Evolutionary conservation across 2,888 invertebrate species (phyloP), one percentile per base, ranked within the genome.

Genomic region (Orthosia gracilis): DNA sequence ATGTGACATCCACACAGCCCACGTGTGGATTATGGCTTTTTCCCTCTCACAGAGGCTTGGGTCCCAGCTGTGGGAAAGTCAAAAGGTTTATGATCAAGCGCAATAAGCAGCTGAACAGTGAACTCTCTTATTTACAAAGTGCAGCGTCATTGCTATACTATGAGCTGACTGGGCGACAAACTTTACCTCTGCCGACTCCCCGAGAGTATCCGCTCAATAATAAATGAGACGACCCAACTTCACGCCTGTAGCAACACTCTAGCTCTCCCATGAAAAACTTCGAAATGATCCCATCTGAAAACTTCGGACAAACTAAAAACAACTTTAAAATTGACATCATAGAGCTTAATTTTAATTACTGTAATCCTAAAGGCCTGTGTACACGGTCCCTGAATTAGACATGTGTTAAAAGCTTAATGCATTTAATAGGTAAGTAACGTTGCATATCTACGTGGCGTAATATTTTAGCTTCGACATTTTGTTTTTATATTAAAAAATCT

Each of bases 221-320:
- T 96, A 96, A 94, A 96, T 95, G 94, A 95, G 94, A 94, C 92
- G 94, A 93, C 92, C 94, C 91, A 94, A 95, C 95, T 96, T 95
- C 92, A 90, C 93, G 93, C 94, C 92, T 90, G 89, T 89, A 90
- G 94, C 92, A 91, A 94, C 95, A 94, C 94, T 92, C 90, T 89
- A 91, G 92, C 92, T 92, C 89, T 89, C 88, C 90, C 87, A 88
- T 88, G 89, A 89, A 92, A 91, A 91, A 94, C 90, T 92, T 93
- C 86, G 85, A 87, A 91, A 93, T 88, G 90, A 91, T 89, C 89
- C 79, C 88, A 91, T 91, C 91, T 91, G 87, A 74, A 80, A 83
- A 76, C 80, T 64, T 54, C 15, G 3, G 57, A 31, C 82, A 75
- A 75, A 59, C 80, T 3, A 91, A 91, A 89, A 76, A 70, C 73